phyloP scores from a whole-genome alignment of 2,888 invertebrate genomes.

The Chaetogeoica ovagalla region DNA sequence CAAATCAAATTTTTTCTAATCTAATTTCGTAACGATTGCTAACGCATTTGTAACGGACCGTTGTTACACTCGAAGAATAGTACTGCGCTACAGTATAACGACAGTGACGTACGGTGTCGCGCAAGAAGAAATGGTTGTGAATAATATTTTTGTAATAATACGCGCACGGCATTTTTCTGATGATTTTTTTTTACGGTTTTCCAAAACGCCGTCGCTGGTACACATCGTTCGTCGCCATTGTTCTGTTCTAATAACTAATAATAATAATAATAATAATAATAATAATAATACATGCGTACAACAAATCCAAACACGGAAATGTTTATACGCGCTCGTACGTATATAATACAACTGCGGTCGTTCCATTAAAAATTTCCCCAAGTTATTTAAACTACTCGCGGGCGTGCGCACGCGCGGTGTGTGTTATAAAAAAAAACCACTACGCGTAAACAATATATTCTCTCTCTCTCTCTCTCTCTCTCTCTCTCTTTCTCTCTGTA shows the following conservation, averaged over 20 bases:
- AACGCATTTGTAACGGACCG: too few relatives aligned
- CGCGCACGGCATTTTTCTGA: too few relatives aligned
- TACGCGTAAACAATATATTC: conserved; percentile 29
- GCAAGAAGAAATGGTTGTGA: too few relatives aligned
- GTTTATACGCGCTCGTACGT: conserved; percentile 16
- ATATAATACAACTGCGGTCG: background rate
- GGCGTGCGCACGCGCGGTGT: background rate
- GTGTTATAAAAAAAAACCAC: background rate
- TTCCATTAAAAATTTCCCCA: conserved; percentile 46
- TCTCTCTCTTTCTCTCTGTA: too few relatives aligned
- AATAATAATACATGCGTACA: background rate
- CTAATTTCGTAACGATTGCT: too few relatives aligned
- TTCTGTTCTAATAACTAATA: conserved; percentile 22
- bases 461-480: too few relatives aligned
- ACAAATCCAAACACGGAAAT: conserved; percentile 20
- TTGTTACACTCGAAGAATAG: too few relatives aligned
- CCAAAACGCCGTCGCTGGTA: conserved; percentile 11
- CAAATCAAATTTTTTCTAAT: too few relatives aligned
- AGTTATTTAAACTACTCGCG: conserved; percentile 36
- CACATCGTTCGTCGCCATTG: conserved; percentile 47
- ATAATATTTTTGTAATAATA: too few relatives aligned
- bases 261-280: too few relatives aligned
- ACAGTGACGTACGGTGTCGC: too few relatives aligned
- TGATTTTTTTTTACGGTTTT: conserved; percentile 30
- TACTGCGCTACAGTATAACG: too few relatives aligned